phyloP scores from a whole-genome alignment of 2,113 vertebrate species.

The Verasper variegatus region DNA sequence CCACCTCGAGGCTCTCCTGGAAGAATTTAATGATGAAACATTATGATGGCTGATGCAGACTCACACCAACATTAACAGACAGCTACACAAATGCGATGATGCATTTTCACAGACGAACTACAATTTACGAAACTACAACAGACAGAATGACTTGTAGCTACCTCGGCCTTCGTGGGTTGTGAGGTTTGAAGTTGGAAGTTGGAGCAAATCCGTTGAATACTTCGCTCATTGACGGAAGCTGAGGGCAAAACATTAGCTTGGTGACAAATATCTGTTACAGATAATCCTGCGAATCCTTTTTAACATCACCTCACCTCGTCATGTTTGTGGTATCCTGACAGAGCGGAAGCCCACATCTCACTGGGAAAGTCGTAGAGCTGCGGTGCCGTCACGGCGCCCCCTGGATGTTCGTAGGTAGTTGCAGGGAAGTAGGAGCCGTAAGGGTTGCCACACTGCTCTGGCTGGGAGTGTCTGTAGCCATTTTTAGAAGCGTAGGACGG shows the following conservation, averaged over 20 bases:
- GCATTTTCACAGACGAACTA: too few species aligned
- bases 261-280: background rate
- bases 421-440: conserved; percentile 84
- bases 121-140: too few species aligned
- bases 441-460: conserved; percentile 83
- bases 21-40: background rate
- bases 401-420: conserved; percentile 84
- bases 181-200: conserved; percentile 80
- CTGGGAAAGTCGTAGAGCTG: conserved; percentile 79
- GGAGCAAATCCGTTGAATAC: conserved; percentile 87
- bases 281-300: too few species aligned
- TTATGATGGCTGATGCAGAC: background rate
- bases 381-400: conserved; percentile 55
- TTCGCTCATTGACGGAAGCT: conserved; percentile 85
- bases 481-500: conserved; percentile 89
- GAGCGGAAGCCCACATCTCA: conserved; percentile 83
- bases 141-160: background rate
- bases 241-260: conserved; percentile 22
- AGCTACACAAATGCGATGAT: too few species aligned
- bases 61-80: too few species aligned
- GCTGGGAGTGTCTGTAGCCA: conserved; percentile 79
- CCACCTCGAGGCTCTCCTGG: conserved; percentile 51
- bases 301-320: conserved; percentile 76
- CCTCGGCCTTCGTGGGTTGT: conserved; percentile 46
- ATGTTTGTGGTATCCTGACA: conserved; percentile 85